These are phyloP conservation scores for Acheta domesticus DNA, from an alignment of 2,888 invertebrate genomes.

Conservation along the genomic window DNA sequence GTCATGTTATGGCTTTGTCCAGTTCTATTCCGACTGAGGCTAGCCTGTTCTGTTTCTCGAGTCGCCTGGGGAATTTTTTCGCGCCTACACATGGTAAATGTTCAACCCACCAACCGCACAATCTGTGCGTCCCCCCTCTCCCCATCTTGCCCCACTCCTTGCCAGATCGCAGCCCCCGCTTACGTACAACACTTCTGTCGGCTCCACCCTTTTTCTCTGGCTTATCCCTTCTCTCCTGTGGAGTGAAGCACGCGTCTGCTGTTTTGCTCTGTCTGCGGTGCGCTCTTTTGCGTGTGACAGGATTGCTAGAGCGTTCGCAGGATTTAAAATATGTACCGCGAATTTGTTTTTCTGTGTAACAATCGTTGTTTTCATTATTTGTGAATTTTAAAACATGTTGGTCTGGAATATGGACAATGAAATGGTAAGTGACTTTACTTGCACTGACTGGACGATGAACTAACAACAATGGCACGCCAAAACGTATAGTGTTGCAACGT, in stretches of 20 bases:
- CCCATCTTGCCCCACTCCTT: neutral
- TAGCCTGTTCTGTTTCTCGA: no score
- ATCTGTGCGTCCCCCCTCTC: neutral
- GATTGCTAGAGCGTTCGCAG: neutral
- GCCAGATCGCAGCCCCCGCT: conserved; percentile 12
- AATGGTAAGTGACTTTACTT: conserved; percentile 7
- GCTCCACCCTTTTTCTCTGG: conserved; percentile 21
- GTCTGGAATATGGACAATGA: neutral
- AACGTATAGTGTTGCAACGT: neutral
- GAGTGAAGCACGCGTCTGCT: neutral
- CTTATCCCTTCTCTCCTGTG: no score
- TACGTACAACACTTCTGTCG: conserved; percentile 5
- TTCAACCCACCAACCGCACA: conserved; percentile 19
- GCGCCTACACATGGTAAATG: conserved; percentile 24
- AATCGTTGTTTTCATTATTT: neutral
- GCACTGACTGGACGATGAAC: conserved; percentile 2
- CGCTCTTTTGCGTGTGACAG: neutral
- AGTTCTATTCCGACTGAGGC: no score
- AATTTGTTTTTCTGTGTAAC: neutral
- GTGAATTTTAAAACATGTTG: neutral
- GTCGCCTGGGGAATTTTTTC: neutral
- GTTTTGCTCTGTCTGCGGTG: conserved; percentile 11
- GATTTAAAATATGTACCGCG: neutral
- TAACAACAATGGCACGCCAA: neutral
- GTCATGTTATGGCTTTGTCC: no score